Evolutionary conservation across 2,113 vertebrate genomes (phyloP).

Genomic region (Corythaeola cristata): DNA sequence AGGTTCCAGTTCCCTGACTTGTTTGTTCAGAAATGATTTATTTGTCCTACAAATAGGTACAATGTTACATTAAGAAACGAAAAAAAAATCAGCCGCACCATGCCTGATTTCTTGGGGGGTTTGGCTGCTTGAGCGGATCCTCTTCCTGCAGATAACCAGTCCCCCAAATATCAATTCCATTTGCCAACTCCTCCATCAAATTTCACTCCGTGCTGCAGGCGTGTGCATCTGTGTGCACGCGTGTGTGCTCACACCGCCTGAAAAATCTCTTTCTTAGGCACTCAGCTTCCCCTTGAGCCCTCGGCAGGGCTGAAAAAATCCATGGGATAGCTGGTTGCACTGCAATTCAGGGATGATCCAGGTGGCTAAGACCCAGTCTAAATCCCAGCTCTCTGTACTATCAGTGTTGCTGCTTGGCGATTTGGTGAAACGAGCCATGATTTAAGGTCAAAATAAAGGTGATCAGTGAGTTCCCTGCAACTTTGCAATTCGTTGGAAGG

Average conservation of each 20-base stretch:
- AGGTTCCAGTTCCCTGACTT: neutral
- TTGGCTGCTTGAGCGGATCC: neutral
- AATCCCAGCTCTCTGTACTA: neutral
- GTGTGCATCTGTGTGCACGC: neutral
- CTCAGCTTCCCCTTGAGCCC: neutral
- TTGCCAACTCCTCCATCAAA: neutral
- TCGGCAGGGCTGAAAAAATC: neutral
- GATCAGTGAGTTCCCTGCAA: neutral
- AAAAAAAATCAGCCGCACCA: rapidly evolving
- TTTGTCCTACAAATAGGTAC: neutral
- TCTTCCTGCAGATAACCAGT: neutral
- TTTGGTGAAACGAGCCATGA: neutral
- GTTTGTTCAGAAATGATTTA: constrained; percentile 24
- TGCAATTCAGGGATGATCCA: neutral
- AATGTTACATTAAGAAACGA: neutral
- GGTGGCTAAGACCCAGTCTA: neutral
- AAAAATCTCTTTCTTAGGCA: neutral
- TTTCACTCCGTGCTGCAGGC: neutral
- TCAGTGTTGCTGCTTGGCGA: rapidly evolving
- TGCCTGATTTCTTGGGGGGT: neutral
- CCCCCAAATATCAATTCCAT: neutral
- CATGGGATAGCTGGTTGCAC: neutral
- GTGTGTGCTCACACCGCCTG: neutral
- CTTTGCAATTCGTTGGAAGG: neutral
- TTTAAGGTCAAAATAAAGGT: neutral